Evolutionary conservation across 2,113 vertebrate genomes (phyloP).

Genomic region (Urocynchramus pylzowi): DNA sequence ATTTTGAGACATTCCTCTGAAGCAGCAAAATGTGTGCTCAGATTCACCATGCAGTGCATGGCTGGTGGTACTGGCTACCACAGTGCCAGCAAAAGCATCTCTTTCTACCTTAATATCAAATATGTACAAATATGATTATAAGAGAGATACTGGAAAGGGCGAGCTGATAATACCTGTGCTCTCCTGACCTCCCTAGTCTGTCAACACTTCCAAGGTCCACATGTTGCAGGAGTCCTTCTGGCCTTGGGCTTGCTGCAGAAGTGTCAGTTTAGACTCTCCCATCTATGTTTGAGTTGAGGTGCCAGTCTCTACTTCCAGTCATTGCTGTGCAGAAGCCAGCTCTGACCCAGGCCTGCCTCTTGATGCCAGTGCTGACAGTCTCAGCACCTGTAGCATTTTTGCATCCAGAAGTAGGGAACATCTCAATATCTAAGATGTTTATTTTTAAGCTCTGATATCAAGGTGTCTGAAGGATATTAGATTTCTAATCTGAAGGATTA

Average conservation of each 20-base stretch:
- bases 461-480: not conserved
- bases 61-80: not conserved
- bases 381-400: not conserved
- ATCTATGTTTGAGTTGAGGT: accelerated
- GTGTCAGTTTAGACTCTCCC: not conserved
- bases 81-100: not conserved
- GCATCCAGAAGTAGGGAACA: not conserved
- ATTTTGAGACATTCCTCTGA: not conserved
- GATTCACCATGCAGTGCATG: not conserved
- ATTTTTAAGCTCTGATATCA: not conserved
- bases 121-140: not conserved
- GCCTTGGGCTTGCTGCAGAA: not conserved
- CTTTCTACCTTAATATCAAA: not conserved
- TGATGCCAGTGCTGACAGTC: not conserved
- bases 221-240: not conserved
- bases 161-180: not conserved
- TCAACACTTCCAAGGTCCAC: not conserved
- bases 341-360: not conserved
- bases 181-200: not conserved
- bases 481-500: too few relatives aligned
- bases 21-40: not conserved
- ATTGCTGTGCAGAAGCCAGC: not conserved
- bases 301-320: not conserved
- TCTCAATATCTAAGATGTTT: not conserved
- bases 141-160: not conserved